These are phyloP conservation scores for Tragelaphus imberbis DNA, from an alignment of 2,113 vertebrate species.

Conservation along the genomic window DNA sequence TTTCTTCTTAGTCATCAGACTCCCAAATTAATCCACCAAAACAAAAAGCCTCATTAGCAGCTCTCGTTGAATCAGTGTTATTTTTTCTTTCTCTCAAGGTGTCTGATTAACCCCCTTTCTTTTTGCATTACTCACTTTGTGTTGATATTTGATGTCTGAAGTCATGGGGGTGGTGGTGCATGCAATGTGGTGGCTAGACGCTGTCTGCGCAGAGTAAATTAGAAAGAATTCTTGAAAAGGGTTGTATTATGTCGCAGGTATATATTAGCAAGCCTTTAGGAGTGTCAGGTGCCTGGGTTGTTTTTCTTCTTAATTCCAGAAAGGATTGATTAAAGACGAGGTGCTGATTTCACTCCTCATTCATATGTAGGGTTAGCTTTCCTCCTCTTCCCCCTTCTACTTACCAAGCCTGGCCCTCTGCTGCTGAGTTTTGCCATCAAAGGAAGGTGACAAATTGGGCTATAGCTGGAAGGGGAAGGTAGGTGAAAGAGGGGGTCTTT, in stretches of 20 bases:
- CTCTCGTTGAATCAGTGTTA: constrained; percentile 67
- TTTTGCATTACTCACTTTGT: constrained; percentile 63
- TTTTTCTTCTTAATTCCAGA: constrained; percentile 66
- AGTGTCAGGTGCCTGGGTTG: constrained; percentile 56
- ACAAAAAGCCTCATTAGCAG: constrained; percentile 72
- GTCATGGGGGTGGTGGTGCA: constrained; percentile 25
- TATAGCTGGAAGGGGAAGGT: neutral
- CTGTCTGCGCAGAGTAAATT: constrained; percentile 65
- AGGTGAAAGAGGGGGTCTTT: neutral
- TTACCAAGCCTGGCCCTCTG: neutral
- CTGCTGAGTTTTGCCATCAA: neutral
- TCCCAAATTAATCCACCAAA: constrained; percentile 72
- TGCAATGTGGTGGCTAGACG: constrained; percentile 70
- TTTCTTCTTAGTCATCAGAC: constrained; percentile 71
- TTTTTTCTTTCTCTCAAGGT: constrained; percentile 62
- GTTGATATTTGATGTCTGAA: constrained; percentile 70
- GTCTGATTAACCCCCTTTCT: constrained; percentile 73
- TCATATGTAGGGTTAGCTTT: constrained; percentile 2
- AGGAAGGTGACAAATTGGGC: neutral
- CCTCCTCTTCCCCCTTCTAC: neutral
- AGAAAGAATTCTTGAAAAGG: constrained; percentile 67
- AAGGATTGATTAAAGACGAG: constrained; percentile 60
- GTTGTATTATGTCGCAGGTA: constrained; percentile 52
- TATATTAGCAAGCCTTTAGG: constrained; percentile 45
- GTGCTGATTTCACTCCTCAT: constrained; percentile 63